Percentiles rank a stretch among this genome's conserved stretches.
Evolutionary conservation across 2,888 invertebrate genomes (phyloP).

Genomic region (Agrochola circellaris): DNA sequence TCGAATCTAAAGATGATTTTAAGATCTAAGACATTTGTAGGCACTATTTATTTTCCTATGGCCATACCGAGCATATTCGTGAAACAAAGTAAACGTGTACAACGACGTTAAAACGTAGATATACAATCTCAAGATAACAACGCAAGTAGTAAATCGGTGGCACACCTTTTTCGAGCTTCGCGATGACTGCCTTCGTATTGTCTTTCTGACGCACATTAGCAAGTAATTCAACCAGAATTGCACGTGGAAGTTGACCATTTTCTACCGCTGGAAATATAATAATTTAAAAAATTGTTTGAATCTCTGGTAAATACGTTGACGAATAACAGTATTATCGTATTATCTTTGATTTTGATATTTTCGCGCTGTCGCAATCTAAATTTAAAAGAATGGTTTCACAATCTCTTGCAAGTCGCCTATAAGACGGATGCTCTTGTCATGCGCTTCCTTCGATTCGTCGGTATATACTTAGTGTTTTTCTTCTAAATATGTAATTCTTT

Average conservation of each 20-base stretch:
- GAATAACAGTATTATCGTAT: not conserved
- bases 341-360: too few relatives aligned
- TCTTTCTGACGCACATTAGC: conserved; percentile 9
- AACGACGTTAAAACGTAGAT: not conserved
- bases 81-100: not conserved
- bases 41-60: not conserved
- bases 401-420: too few relatives aligned
- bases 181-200: not conserved
- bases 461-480: too few relatives aligned
- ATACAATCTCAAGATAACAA: not conserved
- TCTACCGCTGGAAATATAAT: conserved; percentile 31
- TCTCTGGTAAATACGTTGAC: not conserved
- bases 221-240: conserved; percentile 31
- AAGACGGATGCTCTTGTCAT: too few relatives aligned
- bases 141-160: not conserved
- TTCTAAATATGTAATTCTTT: too few relatives aligned
- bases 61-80: not conserved
- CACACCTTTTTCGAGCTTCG: conserved; percentile 32
- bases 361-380: too few relatives aligned
- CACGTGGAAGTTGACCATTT: conserved; percentile 20
- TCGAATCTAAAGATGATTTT: too few relatives aligned
- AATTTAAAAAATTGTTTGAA: not conserved
- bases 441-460: too few relatives aligned
- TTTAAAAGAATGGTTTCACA: too few relatives aligned
- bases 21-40: not conserved